Evolutionary conservation across 2,113 vertebrate species (phyloP), one percentile per base, ranked within the genome.

Genomic region (Semicossyphus pulcher): DNA sequence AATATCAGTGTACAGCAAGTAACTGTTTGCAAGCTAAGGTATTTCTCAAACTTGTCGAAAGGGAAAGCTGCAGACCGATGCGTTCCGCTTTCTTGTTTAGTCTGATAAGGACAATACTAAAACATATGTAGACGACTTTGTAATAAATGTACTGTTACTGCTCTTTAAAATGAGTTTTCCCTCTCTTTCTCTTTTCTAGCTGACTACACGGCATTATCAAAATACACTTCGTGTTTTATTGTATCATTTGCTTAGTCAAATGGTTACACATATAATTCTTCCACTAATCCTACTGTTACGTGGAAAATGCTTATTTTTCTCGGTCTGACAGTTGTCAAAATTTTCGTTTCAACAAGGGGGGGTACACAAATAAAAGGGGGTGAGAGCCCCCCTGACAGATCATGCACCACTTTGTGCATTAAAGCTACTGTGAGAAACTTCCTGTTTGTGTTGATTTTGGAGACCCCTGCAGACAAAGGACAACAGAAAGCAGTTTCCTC

Each of bases 11-110:
- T 12, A 25, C 8, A 47, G 31, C 16, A 14, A 29, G 62, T n/a
- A n/a, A n/a, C n/a, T n/a, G n/a, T 68, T 51, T 80, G 75, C 70
- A 63, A 21, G 78, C 74, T 56, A 76, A 51, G 81, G 56, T 83
- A 72, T 39, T 2, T 28, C 7, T 28, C 14, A 7, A 79, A 70
- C 28, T 60, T 59, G 31, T 29, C 57, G 41, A 16, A 26, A 63
- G 34, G 23, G 48, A 1, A 18, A 64, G 15, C 26, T 54, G 7
- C 10, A 20, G 25, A 58, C 14, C 18, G n/a, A 25, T 20, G 77
- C 4, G 32, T 34, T 26, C 25, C 26, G 39, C 26, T 39, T 36
- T 51, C 21, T 21, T 7, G 9, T 37, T 28, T 2, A 37, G 29
- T 16, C 11, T 12, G 7, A 54, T 12, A 29, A 14, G 12, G 4